A percentile compares a stretch with the other conserved stretches of the same genome.
phyloP scores from a whole-genome alignment of 2,113 vertebrate species.

The Raphicerus campestris region DNA sequence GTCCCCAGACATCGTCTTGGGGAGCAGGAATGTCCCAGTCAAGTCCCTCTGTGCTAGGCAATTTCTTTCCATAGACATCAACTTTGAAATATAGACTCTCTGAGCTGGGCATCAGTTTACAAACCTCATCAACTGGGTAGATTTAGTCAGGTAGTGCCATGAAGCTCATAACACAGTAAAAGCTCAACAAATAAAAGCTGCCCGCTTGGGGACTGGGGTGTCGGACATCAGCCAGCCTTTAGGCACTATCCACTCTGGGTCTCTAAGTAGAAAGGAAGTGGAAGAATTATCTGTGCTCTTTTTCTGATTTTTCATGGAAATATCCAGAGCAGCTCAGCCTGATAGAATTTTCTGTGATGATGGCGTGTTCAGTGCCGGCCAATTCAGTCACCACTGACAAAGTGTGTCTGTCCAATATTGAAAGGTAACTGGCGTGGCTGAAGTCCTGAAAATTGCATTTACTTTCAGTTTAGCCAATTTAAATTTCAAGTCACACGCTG shows the following conservation, averaged over 20 bases:
- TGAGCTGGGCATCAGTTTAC: neutral
- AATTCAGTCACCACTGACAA: rapidly evolving
- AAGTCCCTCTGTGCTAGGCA: neutral
- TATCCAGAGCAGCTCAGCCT: neutral
- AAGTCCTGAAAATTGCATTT: neutral
- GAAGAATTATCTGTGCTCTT: neutral
- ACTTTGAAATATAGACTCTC: neutral
- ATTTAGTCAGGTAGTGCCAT: neutral
- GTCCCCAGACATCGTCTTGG: too few species aligned
- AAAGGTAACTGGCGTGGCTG: neutral
- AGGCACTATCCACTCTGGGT: too few species aligned
- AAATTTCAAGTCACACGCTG: neutral
- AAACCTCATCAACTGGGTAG: neutral
- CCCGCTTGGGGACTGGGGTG: neutral
- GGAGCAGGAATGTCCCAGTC: neutral
- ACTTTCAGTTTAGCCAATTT: neutral
- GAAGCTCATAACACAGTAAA: neutral
- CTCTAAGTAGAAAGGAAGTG: neutral
- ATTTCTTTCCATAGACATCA: neutral
- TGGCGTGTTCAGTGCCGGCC: rapidly evolving
- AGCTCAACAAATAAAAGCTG: neutral
- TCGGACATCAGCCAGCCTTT: neutral
- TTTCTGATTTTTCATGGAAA: neutral
- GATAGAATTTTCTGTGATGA: rapidly evolving
- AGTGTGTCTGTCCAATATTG: neutral